Evolutionary conservation across 2,113 vertebrate species (phyloP).

Genomic region (Acinonyx jubatus): DNA sequence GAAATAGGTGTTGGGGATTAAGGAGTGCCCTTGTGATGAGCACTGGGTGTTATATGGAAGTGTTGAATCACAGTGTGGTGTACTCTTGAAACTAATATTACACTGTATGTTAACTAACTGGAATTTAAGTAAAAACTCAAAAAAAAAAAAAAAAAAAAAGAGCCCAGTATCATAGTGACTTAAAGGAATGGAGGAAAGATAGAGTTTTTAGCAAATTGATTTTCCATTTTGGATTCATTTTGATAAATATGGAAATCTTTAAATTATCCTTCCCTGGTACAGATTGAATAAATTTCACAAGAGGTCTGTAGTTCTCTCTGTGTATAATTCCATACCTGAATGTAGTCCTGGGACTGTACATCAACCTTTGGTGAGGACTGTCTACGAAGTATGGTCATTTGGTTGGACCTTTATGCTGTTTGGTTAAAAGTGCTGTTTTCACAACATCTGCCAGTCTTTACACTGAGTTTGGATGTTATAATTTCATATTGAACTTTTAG

Average conservation of each 20-base stretch:
- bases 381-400: background rate
- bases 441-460: background rate
- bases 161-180: background rate
- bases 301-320: background rate
- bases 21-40: background rate
- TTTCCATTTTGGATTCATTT: constrained; percentile 13
- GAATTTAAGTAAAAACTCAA: background rate
- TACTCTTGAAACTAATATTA: background rate
- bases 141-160: background rate
- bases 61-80: background rate
- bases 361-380: background rate
- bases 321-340: background rate
- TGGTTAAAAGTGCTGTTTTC: background rate
- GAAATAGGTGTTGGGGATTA: background rate
- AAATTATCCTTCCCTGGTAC: background rate
- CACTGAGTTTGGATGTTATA: constrained; percentile 5
- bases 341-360: background rate
- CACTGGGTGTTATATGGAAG: background rate
- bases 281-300: background rate
- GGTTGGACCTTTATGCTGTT: background rate
- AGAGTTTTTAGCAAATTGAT: constrained; percentile 34
- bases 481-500: background rate
- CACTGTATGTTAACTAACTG: background rate
- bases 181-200: background rate
- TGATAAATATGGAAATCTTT: background rate